Evolutionary conservation across 2,113 vertebrate species (phyloP).

Genomic region (Burhinus oedicnemus): DNA sequence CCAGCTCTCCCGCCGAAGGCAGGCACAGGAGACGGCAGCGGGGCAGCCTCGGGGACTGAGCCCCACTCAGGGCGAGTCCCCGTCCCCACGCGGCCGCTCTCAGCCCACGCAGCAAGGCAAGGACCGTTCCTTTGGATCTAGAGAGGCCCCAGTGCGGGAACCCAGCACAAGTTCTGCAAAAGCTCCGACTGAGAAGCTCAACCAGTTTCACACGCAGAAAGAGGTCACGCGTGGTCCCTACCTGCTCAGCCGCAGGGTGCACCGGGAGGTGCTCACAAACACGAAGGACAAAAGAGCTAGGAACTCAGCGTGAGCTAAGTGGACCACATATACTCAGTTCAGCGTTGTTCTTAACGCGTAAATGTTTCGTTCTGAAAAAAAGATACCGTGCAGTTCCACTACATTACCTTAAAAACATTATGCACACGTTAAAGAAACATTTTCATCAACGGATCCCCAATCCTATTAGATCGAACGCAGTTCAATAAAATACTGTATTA

Average conservation of each 20-base stretch:
- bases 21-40: accelerated
- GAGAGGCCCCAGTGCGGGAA: neutral
- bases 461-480: neutral
- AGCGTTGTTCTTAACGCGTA: neutral
- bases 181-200: neutral
- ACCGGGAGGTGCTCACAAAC: neutral
- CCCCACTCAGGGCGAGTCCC: neutral
- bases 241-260: too few species aligned
- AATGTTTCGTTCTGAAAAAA: neutral
- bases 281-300: neutral
- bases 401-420: neutral
- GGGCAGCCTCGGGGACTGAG: neutral
- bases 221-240: accelerated
- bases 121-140: accelerated
- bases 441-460: neutral
- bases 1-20: too few species aligned
- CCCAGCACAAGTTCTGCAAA: neutral
- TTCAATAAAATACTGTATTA: neutral
- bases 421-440: neutral
- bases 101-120: neutral
- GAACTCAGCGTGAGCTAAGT: neutral
- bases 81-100: neutral
- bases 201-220: too few species aligned
- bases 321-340: too few species aligned
- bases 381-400: too few species aligned